Conservation (phyloP, 2,113 vertebrate species). For the Miniopterus natalensis region DNA sequence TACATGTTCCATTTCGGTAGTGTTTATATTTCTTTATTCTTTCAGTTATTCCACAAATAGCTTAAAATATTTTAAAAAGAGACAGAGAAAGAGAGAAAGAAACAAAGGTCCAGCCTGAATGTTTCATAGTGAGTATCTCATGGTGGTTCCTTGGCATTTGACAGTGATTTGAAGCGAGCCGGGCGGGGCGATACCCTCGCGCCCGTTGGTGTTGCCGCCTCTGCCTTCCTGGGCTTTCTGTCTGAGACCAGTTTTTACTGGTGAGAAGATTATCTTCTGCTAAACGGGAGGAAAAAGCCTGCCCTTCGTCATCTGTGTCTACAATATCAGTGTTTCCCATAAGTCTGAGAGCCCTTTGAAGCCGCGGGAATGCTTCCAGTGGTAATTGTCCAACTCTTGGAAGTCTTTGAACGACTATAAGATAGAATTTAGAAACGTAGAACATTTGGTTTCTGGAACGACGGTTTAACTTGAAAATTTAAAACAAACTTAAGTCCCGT, state of each 20-base stretch:
- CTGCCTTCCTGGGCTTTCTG: neutral
- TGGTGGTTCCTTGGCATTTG: neutral
- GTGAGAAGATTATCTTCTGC: neutral
- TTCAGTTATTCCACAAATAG: neutral
- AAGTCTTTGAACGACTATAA: neutral
- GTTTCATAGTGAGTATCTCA: neutral
- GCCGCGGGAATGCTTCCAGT: neutral
- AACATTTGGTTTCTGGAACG: neutral
- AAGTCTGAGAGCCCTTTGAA: neutral
- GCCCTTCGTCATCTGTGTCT: neutral
- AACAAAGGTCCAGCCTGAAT: neutral
- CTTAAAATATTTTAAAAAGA: neutral
- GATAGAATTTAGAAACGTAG: slow-evolving; percentile 1
- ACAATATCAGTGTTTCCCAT: accelerated
- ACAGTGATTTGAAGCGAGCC: neutral
- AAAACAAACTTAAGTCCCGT: slow-evolving; percentile 49
- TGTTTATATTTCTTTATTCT: neutral
- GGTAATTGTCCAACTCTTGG: neutral
- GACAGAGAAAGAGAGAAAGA: neutral
- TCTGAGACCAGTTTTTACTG: neutral
- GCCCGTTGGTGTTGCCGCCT: neutral
- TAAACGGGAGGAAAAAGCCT: neutral
- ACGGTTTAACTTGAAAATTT: neutral
- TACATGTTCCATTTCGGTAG: neutral
- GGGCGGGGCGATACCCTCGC: neutral